These are phyloP conservation scores for Phengaris arion DNA, from an alignment of 2,888 invertebrate genomes.

Conservation along the genomic window DNA sequence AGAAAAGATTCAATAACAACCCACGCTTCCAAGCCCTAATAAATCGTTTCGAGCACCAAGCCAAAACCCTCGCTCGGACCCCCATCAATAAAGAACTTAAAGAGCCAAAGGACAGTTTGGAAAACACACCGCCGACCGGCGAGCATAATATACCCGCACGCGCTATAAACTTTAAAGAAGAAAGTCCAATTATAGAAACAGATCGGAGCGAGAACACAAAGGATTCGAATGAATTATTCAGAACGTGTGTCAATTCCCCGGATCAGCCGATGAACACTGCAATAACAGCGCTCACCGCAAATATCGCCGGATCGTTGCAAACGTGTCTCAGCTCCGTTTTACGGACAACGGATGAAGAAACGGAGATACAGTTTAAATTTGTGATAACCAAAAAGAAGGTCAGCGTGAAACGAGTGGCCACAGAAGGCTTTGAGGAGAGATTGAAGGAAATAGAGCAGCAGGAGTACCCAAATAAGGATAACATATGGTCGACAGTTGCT, in stretches of 20 bases:
- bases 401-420: constrained; percentile 56
- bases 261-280: constrained; percentile 50
- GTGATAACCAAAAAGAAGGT: constrained; percentile 69
- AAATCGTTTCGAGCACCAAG: constrained; percentile 67
- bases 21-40: constrained; percentile 72
- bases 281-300: constrained; percentile 61
- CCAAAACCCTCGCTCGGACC: constrained; percentile 57
- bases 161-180: constrained; percentile 73
- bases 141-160: constrained; percentile 62
- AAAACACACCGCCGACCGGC: constrained; percentile 61
- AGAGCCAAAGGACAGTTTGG: constrained; percentile 51
- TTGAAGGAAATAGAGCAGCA: constrained; percentile 47
- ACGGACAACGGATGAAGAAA: constrained; percentile 62
- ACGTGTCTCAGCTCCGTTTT: constrained; percentile 62
- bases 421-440: constrained; percentile 48
- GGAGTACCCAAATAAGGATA: constrained; percentile 57
- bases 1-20: constrained; percentile 57
- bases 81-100: constrained; percentile 53
- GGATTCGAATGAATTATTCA: constrained; percentile 67
- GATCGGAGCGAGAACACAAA: constrained; percentile 48
- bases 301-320: constrained; percentile 66
- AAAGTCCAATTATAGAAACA: constrained; percentile 58
- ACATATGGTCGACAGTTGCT: constrained; percentile 70
- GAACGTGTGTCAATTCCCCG: constrained; percentile 60
- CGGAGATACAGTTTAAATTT: constrained; percentile 74